Percentiles rank a stretch among this genome's conserved stretches.
Evolutionary conservation across 2,113 vertebrate species (phyloP).

Genomic region (Heterochromis multidens): DNA sequence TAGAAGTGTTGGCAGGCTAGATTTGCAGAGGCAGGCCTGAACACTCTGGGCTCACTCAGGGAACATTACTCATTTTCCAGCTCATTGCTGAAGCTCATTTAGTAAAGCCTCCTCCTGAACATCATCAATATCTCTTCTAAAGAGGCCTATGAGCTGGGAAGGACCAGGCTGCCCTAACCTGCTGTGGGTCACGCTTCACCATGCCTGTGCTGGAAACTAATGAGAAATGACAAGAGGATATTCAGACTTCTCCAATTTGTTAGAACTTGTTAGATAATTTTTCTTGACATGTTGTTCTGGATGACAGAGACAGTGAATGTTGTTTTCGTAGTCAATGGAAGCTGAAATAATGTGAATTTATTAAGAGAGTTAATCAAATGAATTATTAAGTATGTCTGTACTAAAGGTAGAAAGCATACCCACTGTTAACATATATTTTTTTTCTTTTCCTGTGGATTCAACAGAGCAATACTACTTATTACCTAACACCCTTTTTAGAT

Average conservation of each 20-base stretch:
- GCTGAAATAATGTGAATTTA: neutral
- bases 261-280: constrained; percentile 8
- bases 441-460: neutral
- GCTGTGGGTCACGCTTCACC: constrained; percentile 42
- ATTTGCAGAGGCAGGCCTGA: constrained; percentile 9
- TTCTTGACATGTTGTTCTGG: neutral
- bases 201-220: constrained; percentile 22
- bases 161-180: constrained; percentile 54
- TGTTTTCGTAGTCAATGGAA: neutral
- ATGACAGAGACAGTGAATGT: neutral
- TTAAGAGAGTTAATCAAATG: neutral
- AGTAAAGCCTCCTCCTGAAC: constrained; percentile 59
- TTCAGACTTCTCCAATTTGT: constrained; percentile 3
- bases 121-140: constrained; percentile 71
- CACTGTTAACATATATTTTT: neutral
- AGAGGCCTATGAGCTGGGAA: constrained; percentile 48
- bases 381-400: neutral
- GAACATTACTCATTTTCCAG: constrained; percentile 73
- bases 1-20: neutral
- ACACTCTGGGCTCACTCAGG: constrained; percentile 31
- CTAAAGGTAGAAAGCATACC: neutral
- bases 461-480: neutral
- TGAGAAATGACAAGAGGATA: constrained; percentile 40
- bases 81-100: constrained; percentile 72
- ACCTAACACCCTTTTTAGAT: neutral